Conservation (phyloP, 2,888 invertebrate species). For the Acrocyrtus sp. region DNA sequence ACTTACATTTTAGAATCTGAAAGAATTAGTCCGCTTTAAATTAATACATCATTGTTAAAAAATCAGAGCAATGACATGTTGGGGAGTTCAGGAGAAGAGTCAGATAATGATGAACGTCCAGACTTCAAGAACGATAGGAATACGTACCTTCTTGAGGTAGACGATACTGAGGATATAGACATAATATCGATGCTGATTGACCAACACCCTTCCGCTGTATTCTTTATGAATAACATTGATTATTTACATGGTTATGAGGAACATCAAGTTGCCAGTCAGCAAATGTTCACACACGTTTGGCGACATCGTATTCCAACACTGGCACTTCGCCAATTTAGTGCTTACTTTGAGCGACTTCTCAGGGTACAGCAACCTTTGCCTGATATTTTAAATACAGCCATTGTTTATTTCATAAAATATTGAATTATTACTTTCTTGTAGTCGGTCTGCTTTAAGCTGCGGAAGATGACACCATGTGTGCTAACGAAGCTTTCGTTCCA, state of each 20-base stretch:
- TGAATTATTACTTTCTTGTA: constrained; percentile 67
- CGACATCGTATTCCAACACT: constrained; percentile 65
- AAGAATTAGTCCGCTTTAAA: too few relatives aligned
- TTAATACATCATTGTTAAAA: not conserved
- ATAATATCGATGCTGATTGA: constrained; percentile 80
- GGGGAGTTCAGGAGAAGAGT: constrained; percentile 72
- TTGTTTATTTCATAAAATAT: not conserved
- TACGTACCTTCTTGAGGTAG: constrained; percentile 82
- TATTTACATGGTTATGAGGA: constrained; percentile 78
- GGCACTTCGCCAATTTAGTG: constrained; percentile 65
- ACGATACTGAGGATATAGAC: constrained; percentile 85
- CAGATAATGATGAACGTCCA: constrained; percentile 72
- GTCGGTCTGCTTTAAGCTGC: constrained; percentile 88
- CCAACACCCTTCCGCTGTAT: constrained; percentile 78
- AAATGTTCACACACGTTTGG: constrained; percentile 89
- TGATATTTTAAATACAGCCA: not conserved
- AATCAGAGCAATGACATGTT: not conserved
- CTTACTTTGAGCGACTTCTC: constrained; percentile 67
- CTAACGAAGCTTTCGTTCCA: constrained; percentile 83
- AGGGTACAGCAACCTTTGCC: constrained; percentile 65
- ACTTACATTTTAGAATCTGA: too few relatives aligned
- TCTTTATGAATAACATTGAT: constrained; percentile 83
- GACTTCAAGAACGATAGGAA: constrained; percentile 78
- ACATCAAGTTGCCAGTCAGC: constrained; percentile 75
- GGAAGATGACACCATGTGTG: constrained; percentile 88